These are phyloP conservation scores for Oscheius myriophilus DNA, from an alignment of 2,888 invertebrate species.

Conservation along the genomic window DNA sequence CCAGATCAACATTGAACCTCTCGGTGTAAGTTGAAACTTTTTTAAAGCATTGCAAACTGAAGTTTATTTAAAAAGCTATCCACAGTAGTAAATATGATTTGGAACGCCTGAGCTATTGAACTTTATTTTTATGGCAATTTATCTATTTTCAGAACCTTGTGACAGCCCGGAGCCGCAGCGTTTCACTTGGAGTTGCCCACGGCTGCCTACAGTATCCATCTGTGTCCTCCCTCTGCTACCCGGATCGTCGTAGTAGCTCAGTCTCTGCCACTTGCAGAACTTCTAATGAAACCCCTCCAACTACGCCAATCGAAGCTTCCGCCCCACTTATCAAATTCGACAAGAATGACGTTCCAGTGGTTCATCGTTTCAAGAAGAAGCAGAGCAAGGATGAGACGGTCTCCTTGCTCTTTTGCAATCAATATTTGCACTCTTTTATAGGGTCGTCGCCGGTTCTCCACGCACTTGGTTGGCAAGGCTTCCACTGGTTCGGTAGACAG, in stretches of 20 bases:
- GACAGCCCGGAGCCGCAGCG: conserved; percentile 5
- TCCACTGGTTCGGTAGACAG: conserved; percentile 23
- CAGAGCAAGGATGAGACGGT: conserved; percentile 24
- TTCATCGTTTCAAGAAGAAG: conserved; percentile 26
- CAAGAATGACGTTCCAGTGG: conserved; percentile 5
- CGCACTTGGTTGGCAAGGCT: conserved; percentile 2
- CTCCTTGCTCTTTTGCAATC: neutral
- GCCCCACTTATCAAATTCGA: conserved; percentile 2
- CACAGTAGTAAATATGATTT: too few species aligned
- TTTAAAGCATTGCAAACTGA: neutral
- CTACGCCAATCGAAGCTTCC: conserved; percentile 6
- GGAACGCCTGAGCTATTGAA: too few species aligned
- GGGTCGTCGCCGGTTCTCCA: conserved; percentile 8
- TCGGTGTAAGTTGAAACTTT: conserved; percentile 17
- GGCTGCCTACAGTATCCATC: conserved; percentile 22
- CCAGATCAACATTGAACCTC: conserved; percentile 30
- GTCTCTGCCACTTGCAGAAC: neutral
- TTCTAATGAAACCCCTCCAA: conserved; percentile 16
- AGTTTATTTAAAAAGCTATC: too few species aligned
- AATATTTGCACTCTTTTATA: neutral
- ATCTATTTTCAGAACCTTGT: conserved; percentile 14
- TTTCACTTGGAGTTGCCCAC: conserved; percentile 9
- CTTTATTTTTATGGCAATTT: too few species aligned
- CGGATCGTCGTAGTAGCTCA: conserved; percentile 16
- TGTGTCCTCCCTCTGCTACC: conserved; percentile 3